Evolutionary conservation across 2,797 vertebrate genomes (phyloP).

Genomic region (Pygocentrus nattereri): DNA sequence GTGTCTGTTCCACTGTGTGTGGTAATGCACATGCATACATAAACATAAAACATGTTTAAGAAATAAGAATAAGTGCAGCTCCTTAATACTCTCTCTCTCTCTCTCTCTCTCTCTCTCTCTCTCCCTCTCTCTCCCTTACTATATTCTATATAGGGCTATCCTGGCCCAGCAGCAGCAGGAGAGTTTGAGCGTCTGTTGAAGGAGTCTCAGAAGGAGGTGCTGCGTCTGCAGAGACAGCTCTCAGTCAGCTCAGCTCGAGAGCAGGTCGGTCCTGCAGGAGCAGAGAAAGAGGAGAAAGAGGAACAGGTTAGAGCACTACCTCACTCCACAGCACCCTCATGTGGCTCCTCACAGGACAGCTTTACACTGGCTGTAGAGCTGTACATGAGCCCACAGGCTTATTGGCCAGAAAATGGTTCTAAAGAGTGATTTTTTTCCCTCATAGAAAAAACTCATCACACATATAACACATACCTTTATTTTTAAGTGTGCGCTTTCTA

Average conservation of each 20-base stretch:
- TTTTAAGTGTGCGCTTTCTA: too few relatives aligned
- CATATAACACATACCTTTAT: too few relatives aligned
- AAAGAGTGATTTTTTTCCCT: too few relatives aligned
- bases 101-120: neutral
- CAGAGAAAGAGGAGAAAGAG: constrained; percentile 51
- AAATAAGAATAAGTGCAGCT: neutral
- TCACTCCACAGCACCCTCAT: constrained; percentile 50
- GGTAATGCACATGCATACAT: too few relatives aligned
- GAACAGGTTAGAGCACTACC: constrained; percentile 63
- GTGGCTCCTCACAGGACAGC: constrained; percentile 38
- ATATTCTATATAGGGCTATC: constrained; percentile 20
- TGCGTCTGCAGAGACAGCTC: constrained; percentile 94
- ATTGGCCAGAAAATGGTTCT: too few relatives aligned
- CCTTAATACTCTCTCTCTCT: neutral
- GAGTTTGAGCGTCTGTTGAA: constrained; percentile 90
- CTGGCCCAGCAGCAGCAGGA: constrained; percentile 69
- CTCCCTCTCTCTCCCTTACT: neutral
- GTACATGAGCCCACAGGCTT: neutral
- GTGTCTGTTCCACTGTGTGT: too few relatives aligned
- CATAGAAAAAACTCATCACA: too few relatives aligned
- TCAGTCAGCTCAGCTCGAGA: constrained; percentile 79
- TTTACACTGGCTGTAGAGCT: neutral
- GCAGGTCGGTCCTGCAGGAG: neutral
- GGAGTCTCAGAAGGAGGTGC: constrained; percentile 94
- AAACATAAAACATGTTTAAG: too few relatives aligned